These are phyloP conservation scores for Oligia strigilis DNA, from an alignment of 2,888 invertebrate species.

Conservation along the genomic window DNA sequence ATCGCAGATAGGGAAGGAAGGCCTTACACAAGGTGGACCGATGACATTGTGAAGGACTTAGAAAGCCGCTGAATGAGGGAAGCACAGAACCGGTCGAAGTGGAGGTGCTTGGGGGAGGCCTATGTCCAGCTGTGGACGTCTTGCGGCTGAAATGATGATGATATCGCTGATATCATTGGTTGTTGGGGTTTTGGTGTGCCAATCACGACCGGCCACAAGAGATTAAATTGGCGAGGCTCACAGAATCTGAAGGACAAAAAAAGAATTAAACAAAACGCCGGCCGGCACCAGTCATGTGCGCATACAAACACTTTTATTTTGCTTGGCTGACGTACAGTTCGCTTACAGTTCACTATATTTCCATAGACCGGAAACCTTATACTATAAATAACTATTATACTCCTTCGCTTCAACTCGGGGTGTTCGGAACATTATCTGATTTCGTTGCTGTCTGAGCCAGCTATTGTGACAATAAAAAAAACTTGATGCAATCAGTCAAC, in stretches of 20 bases:
- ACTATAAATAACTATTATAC: constrained; percentile 63
- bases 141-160: background rate
- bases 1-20: background rate
- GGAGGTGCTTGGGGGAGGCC: background rate
- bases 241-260: constrained; percentile 19
- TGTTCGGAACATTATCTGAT: constrained; percentile 43
- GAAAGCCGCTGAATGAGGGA: background rate
- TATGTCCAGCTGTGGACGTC: background rate
- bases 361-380: constrained; percentile 60
- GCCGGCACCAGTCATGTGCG: constrained; percentile 19
- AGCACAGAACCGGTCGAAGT: background rate
- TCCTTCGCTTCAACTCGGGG: constrained; percentile 45
- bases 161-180: background rate
- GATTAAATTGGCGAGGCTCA: constrained; percentile 12
- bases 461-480: constrained; percentile 35
- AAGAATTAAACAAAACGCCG: constrained; percentile 16
- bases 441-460: constrained; percentile 35
- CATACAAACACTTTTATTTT: constrained; percentile 46
- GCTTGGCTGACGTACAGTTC: constrained; percentile 42
- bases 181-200: background rate
- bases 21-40: background rate
- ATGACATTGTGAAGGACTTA: background rate
- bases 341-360: constrained; percentile 52
- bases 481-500: constrained; percentile 37
- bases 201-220: constrained; percentile 1